Evolutionary conservation across 2,888 invertebrate genomes (phyloP).

Genomic region (Acanthosepion lycidas): DNA sequence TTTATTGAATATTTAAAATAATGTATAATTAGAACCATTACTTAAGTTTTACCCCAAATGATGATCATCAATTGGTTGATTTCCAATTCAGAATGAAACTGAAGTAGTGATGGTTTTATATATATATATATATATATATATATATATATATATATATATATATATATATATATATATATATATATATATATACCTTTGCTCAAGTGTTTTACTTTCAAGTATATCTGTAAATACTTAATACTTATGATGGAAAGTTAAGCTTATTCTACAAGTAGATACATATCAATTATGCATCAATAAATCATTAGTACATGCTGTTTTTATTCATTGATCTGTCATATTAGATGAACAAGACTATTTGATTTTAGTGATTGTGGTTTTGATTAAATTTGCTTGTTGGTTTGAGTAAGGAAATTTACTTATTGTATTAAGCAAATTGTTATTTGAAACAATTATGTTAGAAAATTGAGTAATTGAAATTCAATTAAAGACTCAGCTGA

Average conservation of each 20-base stretch:
- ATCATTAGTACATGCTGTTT: neutral
- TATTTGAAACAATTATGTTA: slow-evolving; percentile 1
- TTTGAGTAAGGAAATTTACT: neutral
- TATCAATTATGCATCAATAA: neutral
- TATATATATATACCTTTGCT: neutral
- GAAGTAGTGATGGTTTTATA: too few relatives aligned
- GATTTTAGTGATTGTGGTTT: neutral
- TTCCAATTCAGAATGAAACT: too few relatives aligned
- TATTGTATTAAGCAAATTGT: neutral
- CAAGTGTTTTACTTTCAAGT: neutral
- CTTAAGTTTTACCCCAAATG: too few relatives aligned
- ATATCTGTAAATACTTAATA: neutral
- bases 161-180: too few relatives aligned
- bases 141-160: too few relatives aligned
- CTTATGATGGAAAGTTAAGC: too few relatives aligned
- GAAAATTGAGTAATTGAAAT: neutral
- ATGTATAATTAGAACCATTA: too few relatives aligned
- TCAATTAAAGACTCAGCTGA: neutral
- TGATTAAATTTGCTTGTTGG: neutral
- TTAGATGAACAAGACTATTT: neutral
- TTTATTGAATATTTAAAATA: too few relatives aligned
- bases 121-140: too few relatives aligned
- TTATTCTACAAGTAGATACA: neutral
- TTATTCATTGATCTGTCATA: slow-evolving; percentile 7
- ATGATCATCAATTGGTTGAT: too few relatives aligned